Evolutionary conservation across 2,113 vertebrate genomes (phyloP).

Genomic region (Paradisaea rubra): DNA sequence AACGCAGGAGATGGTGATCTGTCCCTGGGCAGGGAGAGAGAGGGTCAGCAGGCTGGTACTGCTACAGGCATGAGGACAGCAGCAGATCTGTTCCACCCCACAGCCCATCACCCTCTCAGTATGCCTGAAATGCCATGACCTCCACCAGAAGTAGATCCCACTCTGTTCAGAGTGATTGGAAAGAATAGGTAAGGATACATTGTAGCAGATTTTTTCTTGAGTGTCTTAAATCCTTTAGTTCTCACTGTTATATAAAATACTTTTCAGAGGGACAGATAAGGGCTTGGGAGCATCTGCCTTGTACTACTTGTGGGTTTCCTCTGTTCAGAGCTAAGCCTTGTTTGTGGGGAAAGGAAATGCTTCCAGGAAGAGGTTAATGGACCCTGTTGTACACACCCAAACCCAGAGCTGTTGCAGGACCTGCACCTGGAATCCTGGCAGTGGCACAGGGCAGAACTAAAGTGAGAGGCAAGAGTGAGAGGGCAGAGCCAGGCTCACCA

Average conservation of each 20-base stretch:
- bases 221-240: background rate
- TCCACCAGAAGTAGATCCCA: background rate
- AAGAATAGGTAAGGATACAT: background rate
- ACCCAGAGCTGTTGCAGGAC: background rate
- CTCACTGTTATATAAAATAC: background rate
- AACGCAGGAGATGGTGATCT: conserved; percentile 87
- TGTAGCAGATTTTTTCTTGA: background rate
- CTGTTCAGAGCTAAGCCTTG: background rate
- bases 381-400: background rate
- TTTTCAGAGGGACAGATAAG: background rate
- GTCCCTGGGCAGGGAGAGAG: conserved; percentile 72
- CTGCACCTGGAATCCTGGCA: background rate
- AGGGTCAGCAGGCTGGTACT: background rate
- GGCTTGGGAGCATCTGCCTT: background rate
- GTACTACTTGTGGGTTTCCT: background rate
- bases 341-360: background rate
- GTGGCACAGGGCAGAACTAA: background rate
- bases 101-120: background rate
- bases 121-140: fast-evolving
- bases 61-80: background rate
- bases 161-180: background rate
- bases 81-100: background rate
- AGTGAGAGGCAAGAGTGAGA: background rate
- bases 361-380: background rate
- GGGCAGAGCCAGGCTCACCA: conserved; percentile 65